Conservation (phyloP, 1,140 invertebrate species). For the Bombus superbus region DNA sequence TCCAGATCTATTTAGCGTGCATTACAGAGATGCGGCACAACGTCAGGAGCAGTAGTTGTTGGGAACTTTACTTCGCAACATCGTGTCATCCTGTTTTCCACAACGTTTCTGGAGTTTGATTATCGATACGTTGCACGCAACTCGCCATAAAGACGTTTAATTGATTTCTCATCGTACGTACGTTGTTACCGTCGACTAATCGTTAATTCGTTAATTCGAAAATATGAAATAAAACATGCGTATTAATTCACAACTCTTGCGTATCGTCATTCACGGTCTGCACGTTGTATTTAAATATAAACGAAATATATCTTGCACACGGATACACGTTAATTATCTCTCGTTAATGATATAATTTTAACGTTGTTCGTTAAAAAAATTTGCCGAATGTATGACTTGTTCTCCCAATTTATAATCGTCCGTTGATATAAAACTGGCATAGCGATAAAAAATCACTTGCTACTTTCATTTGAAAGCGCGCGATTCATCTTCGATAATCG, state of each 20-base stretch:
- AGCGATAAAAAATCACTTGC: background rate
- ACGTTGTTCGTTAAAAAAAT: too few species aligned
- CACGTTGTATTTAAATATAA: too few species aligned
- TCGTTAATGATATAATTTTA: background rate
- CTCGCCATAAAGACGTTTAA: background rate
- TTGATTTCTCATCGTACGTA: conserved; percentile 23
- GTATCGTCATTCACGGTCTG: too few species aligned
- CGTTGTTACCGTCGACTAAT: background rate
- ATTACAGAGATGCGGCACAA: conserved; percentile 35
- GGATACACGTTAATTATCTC: background rate
- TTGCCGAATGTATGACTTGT: too few species aligned
- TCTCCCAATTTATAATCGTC: too few species aligned
- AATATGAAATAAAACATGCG: background rate
- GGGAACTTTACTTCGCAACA: conserved; percentile 28
- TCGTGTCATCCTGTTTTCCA: background rate
- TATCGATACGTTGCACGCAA: conserved; percentile 2
- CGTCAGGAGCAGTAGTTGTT: conserved; percentile 19
- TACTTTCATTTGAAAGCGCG: too few species aligned
- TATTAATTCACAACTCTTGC: background rate
- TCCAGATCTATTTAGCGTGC: conserved; percentile 15
- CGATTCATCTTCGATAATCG: background rate
- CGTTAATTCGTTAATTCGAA: background rate
- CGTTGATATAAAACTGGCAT: too few species aligned
- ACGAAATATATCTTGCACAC: too few species aligned
- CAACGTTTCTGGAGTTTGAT: conserved; percentile 12